A percentile compares a stretch with the other conserved stretches of the same genome.
Conservation (phyloP, 2,888 invertebrate genomes). For the Rhorus exstirpatorius region DNA sequence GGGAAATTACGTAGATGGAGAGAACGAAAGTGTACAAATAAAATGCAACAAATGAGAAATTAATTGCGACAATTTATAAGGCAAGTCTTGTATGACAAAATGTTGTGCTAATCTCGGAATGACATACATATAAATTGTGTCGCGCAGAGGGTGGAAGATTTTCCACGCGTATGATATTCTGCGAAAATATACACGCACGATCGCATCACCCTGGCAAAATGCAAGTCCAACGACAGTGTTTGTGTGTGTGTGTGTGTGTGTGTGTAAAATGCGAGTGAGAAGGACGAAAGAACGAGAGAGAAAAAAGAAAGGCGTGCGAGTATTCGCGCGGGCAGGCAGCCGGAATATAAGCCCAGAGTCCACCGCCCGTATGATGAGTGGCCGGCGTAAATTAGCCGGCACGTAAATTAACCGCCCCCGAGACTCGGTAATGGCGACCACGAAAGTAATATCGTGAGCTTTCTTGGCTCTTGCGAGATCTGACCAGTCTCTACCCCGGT, state of each 20-base stretch:
- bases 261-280: constrained; percentile 15
- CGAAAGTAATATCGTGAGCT: constrained; percentile 73
- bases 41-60: constrained; percentile 29
- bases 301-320: constrained; percentile 64
- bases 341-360: constrained; percentile 77
- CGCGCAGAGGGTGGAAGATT: constrained; percentile 43
- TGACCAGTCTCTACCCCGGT: constrained; percentile 41
- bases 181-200: constrained; percentile 32
- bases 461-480: constrained; percentile 40
- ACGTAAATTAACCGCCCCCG: constrained; percentile 84
- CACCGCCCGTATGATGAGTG: constrained; percentile 79
- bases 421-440: constrained; percentile 73
- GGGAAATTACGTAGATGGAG: neutral
- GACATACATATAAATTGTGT: constrained; percentile 61
- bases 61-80: constrained; percentile 57
- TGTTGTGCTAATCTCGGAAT: constrained; percentile 67
- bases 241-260: constrained; percentile 9
- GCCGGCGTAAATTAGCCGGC: constrained; percentile 82
- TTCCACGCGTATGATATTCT: constrained; percentile 41
- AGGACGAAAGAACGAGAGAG: constrained; percentile 49
- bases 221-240: constrained; percentile 15
- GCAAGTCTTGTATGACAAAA: constrained; percentile 51
- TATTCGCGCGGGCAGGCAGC: constrained; percentile 67
- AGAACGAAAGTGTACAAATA: neutral
- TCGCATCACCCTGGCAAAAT: constrained; percentile 41